These are phyloP conservation scores for Eucera pruinosa DNA, from an alignment of 2,888 invertebrate species.

Conservation along the genomic window DNA sequence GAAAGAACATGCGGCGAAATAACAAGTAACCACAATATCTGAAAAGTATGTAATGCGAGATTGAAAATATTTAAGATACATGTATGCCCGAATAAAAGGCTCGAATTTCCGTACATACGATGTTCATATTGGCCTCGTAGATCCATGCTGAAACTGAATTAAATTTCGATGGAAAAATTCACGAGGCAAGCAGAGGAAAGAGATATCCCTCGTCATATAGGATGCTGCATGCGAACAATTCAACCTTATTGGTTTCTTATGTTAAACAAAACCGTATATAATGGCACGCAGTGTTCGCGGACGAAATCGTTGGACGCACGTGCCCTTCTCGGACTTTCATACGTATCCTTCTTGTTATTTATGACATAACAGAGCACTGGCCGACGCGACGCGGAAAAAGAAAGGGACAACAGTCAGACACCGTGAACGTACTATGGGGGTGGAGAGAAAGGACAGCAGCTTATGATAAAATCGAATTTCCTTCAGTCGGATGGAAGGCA, in stretches of 20 bases:
- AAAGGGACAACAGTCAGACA: conserved; percentile 21
- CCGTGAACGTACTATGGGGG: neutral
- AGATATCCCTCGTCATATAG: neutral
- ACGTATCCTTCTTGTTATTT: conserved; percentile 47
- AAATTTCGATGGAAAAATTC: conserved; percentile 30
- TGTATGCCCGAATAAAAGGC: neutral
- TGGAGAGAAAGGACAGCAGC: neutral
- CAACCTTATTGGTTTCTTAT: conserved; percentile 74
- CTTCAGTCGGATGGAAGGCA: conserved; percentile 30
- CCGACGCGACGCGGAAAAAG: conserved; percentile 1
- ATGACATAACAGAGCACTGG: conserved; percentile 25
- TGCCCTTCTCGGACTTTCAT: conserved; percentile 59
- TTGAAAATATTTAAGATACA: conserved; percentile 5
- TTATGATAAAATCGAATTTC: conserved; percentile 57
- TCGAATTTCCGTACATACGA: neutral
- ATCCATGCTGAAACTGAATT: conserved; percentile 3
- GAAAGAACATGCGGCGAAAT: neutral
- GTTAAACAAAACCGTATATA: conserved; percentile 77
- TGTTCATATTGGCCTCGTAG: neutral
- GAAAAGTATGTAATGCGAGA: neutral
- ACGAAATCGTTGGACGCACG: conserved; percentile 77
- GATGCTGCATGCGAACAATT: conserved; percentile 15
- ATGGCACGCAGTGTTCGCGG: conserved; percentile 71
- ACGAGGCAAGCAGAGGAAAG: conserved; percentile 12
- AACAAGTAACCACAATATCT: conserved; percentile 3